These are phyloP conservation scores for Ellobius talpinus DNA, from an alignment of 2,113 vertebrate species.

Conservation along the genomic window DNA sequence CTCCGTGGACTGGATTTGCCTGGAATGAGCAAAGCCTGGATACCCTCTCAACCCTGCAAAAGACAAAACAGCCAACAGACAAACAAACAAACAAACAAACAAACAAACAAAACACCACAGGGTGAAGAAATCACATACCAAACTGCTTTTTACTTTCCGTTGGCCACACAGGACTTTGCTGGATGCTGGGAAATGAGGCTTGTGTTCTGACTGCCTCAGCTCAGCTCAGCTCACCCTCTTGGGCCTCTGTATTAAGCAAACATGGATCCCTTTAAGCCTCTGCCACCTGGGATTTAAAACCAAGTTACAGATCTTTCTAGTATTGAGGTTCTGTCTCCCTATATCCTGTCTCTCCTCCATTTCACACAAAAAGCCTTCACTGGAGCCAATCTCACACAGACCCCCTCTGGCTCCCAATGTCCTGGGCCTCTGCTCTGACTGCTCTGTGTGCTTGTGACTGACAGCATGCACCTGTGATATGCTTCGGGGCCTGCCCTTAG, in stretches of 20 bases:
- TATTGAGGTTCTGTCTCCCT: conserved; percentile 18
- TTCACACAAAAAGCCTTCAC: not conserved
- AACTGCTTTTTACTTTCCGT: not conserved
- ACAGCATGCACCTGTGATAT: not conserved
- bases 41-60: not conserved
- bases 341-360: not conserved
- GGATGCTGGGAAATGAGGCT: not conserved
- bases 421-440: not conserved
- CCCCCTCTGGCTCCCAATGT: not conserved
- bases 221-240: not conserved
- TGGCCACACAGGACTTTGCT: not conserved
- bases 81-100: not conserved
- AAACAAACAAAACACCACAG: not conserved
- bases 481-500: not conserved
- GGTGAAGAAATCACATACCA: not conserved
- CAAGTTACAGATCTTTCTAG: not conserved
- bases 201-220: not conserved
- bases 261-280: not conserved
- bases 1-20: not conserved
- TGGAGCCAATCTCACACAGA: not conserved
- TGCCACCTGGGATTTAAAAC: not conserved
- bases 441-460: not conserved
- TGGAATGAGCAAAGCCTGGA: not conserved
- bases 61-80: not conserved
- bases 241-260: conserved; percentile 27